These are phyloP conservation scores for Dynastes tityus DNA, from an alignment of 2,888 invertebrate genomes.

Conservation along the genomic window DNA sequence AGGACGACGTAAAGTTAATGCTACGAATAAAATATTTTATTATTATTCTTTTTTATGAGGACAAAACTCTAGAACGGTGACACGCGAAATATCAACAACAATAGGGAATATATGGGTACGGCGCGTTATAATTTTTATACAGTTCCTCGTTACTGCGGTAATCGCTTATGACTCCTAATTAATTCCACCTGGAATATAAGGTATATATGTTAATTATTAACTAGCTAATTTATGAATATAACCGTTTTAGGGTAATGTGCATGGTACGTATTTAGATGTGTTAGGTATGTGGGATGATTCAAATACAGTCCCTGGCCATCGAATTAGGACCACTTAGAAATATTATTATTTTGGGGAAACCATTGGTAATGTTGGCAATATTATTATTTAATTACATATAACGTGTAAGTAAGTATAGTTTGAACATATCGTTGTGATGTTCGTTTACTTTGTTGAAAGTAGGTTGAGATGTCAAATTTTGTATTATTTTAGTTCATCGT, in stretches of 20 bases:
- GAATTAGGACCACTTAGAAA: too few relatives aligned
- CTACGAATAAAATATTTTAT: slow-evolving; percentile 38
- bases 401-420: too few relatives aligned
- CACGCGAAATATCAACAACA: slow-evolving; percentile 39
- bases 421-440: too few relatives aligned
- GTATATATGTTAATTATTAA: slow-evolving; percentile 18
- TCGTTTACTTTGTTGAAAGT: too few relatives aligned
- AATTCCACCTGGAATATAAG: slow-evolving; percentile 14
- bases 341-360: too few relatives aligned
- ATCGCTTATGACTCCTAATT: slow-evolving; percentile 17
- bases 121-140: slow-evolving; percentile 27
- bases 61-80: slow-evolving; percentile 22
- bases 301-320: too few relatives aligned
- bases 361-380: too few relatives aligned
- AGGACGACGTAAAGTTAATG: slow-evolving; percentile 23
- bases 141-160: slow-evolving; percentile 4
- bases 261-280: too few relatives aligned
- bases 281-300: too few relatives aligned
- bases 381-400: too few relatives aligned
- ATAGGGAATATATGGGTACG: slow-evolving; percentile 24
- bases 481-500: too few relatives aligned
- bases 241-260: background rate
- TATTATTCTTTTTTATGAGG: slow-evolving; percentile 29
- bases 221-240: slow-evolving; percentile 7
- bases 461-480: too few relatives aligned